Evolutionary conservation across 2,797 vertebrate species (phyloP), one percentile per base, ranked within the genome.

Genomic region (Picus viridis): DNA sequence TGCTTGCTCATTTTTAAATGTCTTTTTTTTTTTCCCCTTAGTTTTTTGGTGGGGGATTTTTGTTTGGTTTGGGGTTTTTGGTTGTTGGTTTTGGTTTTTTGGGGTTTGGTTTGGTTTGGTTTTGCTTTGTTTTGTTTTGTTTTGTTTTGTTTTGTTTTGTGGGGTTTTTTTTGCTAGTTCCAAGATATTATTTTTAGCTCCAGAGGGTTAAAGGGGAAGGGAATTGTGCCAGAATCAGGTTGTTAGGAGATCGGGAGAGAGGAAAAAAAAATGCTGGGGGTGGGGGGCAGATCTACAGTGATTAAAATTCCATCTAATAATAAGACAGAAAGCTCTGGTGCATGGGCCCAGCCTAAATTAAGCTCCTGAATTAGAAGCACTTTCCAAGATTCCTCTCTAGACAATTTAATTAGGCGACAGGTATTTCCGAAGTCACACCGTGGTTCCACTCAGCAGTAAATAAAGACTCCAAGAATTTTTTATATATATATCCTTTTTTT

Each of bases 171-270:
- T 97, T 91, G 87, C 90, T 97, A 51, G 56, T 85, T 97, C 92
- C 89, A 92, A 90, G 77, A 95, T 96, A 93, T 97, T 98, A 97
- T 97, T 97, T 97, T 98, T 98, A 97, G 97, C 97, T 96, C 88
- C 9, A 6, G 91, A 95, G 94, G 96, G 97, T 97, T 96, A 97
- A 97, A 97, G 96, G 95, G 87, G 92, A 97, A 96, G 82, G 93
- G 94, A 97, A 95, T 83, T 92, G 69, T 96, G 96, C 97, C 97
- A 98, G 95, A 97, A 96, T 92, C 92, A 94, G 95, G 95, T 97
- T 96, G 93, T 96, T 97, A 95, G 91, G 93, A 97, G 90, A 92
- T 89, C 69, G 86, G 86, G 88, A 94, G 61, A 84, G 90, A 97
- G 86, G 88, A 94, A 74, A 90, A 95, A 90, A 88, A 95, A 90